These are phyloP conservation scores for Noctua janthe DNA, from an alignment of 2,888 invertebrate species.

Conservation along the genomic window DNA sequence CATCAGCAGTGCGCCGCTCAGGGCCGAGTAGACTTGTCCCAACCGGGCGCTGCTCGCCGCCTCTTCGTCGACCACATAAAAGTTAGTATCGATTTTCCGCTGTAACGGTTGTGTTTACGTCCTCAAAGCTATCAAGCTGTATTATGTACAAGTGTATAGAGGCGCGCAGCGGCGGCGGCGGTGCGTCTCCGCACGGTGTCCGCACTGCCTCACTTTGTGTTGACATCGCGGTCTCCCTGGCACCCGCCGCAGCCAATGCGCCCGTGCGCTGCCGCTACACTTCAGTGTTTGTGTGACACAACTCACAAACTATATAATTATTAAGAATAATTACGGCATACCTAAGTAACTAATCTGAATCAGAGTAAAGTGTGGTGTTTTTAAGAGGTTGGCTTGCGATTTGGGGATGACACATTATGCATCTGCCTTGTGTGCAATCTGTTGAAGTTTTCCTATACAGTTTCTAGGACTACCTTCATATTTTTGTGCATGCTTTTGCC, in stretches of 20 bases:
- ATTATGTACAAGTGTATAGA: neutral
- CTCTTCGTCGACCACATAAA: constrained; percentile 26
- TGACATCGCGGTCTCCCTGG: constrained; percentile 58
- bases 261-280: neutral
- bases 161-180: constrained; percentile 1
- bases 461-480: neutral
- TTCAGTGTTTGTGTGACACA: neutral
- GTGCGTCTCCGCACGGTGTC: constrained; percentile 3
- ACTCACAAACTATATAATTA: neutral
- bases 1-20: constrained; percentile 31
- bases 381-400: neutral
- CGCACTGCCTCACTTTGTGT: constrained; percentile 49
- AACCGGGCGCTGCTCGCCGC: constrained; percentile 14
- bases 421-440: neutral
- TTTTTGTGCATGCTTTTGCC: neutral
- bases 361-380: neutral
- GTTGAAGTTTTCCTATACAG: neutral
- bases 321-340: neutral
- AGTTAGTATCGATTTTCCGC: constrained; percentile 62
- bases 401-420: neutral
- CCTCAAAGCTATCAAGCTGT: constrained; percentile 29
- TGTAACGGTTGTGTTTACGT: constrained; percentile 24
- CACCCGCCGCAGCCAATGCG: constrained; percentile 25
- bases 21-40: constrained; percentile 2
- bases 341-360: constrained; percentile 6